Conservation (phyloP, 2,113 vertebrate species). For the Orycteropus afer region DNA sequence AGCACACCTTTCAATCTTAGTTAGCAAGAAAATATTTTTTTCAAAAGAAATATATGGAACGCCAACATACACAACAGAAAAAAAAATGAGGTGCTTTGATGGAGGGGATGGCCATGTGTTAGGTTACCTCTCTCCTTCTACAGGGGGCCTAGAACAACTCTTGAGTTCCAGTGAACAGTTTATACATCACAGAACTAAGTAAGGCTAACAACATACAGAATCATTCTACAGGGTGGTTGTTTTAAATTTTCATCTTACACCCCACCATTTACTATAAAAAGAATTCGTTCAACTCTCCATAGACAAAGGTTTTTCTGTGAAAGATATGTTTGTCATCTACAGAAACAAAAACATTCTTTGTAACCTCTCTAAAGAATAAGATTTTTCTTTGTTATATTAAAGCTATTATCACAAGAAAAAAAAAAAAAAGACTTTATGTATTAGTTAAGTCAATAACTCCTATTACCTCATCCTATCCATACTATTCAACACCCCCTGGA, state of each 20-base stretch:
- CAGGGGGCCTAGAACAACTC: neutral
- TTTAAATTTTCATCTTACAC: neutral
- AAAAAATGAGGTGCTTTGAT: neutral
- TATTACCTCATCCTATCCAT: neutral
- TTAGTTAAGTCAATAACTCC: neutral
- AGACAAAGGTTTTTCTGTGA: neutral
- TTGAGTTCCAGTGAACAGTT: neutral
- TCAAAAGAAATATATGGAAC: neutral
- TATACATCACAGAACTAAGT: neutral
- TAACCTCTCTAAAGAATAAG: neutral
- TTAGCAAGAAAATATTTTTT: neutral
- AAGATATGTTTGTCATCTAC: neutral
- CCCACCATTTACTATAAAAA: neutral
- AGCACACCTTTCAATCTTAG: neutral
- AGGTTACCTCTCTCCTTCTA: neutral
- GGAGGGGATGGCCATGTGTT: rapidly evolving
- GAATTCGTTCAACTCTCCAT: neutral
- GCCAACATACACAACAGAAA: neutral
- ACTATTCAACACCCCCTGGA: neutral
- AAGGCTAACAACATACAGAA: neutral
- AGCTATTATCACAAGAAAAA: too few species aligned
- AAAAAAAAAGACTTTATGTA: too few species aligned
- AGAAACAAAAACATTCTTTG: neutral
- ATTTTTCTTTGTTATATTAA: too few species aligned
- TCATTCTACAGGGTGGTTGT: neutral